Base-by-base conservation (phyloP, 2,113 vertebrate species). In the Anser brachyrhynchus region DNA sequence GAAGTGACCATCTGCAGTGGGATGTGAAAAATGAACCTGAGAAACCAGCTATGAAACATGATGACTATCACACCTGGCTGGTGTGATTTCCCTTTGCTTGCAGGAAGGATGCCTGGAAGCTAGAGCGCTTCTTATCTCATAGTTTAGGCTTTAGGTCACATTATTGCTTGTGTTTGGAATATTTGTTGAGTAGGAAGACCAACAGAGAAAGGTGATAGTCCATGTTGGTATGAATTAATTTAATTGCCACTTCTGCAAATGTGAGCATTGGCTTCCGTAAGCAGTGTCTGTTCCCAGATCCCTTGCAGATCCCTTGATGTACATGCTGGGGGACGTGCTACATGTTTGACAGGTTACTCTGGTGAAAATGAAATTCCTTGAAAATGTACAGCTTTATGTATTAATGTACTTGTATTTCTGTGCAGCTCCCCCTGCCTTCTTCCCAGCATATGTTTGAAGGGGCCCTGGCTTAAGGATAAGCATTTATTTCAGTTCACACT, bases 311-410 rank as follows among this genome's bases (percentile, higher is more conserved):
- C 29, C 43, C 52, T 26, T 44, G 52, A 25, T 57, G 55, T 43
- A 41, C 0, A 0, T 33, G 29, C 31, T 25, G 25, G 49, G 35
- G 9, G 41, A 15, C 1, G 3, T 12, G 46, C 15, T 5, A 19
- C 17, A 29, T 6, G 31, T 31, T 58, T 1, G 1, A 17, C 16
- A 25, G 4, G 1, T 81, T 52, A 6, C 10, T 9, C 12, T 62
- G 35, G 25, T 29, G 46, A 57, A 33, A 21, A n/a, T 71, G 61
- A 71, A 89, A 41, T 4, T 29, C 7, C 31, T 78, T 44, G 11
- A 29, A 62, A 90, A 5, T 8, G 5, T 29, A 22, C 16, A 57
- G 11, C 1, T 52, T 33, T 64, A 49, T 49, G 18, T 52, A 12
- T 66, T 14, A 44, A 54, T 31, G 28, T 46, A 8, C 15, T 58